phyloP scores from a whole-genome alignment of 2,888 invertebrate genomes.

The Oligia latruncula region DNA sequence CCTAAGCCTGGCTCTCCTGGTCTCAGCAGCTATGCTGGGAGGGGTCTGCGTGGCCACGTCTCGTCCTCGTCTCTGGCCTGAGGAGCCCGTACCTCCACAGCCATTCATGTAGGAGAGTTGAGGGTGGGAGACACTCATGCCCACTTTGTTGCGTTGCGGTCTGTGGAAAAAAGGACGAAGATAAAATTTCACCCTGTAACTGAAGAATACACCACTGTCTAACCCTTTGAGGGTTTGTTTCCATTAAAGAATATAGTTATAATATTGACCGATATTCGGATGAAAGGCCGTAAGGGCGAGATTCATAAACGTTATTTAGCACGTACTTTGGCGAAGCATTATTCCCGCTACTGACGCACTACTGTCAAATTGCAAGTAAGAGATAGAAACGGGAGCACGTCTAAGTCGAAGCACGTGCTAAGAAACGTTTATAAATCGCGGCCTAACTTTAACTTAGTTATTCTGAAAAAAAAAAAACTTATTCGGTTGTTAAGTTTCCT shows the following conservation, averaged over 20 bases:
- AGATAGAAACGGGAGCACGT: background rate
- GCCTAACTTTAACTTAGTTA: background rate
- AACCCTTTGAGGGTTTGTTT: background rate
- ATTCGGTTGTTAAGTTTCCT: background rate
- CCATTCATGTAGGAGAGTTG: conserved; percentile 91
- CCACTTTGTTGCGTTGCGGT: conserved; percentile 86
- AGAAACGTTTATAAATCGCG: background rate
- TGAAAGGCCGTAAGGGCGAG: background rate
- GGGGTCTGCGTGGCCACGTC: conserved; percentile 94
- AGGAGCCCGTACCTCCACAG: conserved; percentile 75
- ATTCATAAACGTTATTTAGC: background rate
- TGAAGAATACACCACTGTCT: background rate
- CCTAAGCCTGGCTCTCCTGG: conserved; percentile 83
- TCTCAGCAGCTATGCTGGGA: conserved; percentile 92
- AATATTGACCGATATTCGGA: background rate
- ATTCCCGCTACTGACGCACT: too few relatives aligned
- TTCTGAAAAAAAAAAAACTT: background rate
- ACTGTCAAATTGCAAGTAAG: background rate
- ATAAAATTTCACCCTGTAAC: background rate
- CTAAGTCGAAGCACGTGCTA: background rate
- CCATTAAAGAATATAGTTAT: background rate
- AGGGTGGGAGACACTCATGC: conserved; percentile 90
- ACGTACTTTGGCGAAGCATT: background rate
- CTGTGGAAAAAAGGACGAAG: conserved; percentile 57
- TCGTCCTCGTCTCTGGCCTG: conserved; percentile 81